Evolutionary conservation across 2,888 invertebrate genomes (phyloP).

Genomic region (Liodrosophila aerea): DNA sequence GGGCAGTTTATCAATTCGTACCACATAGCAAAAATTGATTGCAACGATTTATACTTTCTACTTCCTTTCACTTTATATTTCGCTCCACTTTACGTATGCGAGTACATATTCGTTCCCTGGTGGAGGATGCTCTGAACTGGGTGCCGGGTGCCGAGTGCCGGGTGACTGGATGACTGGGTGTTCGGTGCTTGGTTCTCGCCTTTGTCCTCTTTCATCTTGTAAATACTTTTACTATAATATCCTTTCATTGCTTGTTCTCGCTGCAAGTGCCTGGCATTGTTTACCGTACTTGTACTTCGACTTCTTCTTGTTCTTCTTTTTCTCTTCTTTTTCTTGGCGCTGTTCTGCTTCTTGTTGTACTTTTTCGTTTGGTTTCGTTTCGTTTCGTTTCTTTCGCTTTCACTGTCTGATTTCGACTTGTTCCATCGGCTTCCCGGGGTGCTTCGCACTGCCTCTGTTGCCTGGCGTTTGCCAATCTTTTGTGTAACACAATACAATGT

Average conservation of each 20-base stretch:
- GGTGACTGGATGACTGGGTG: too few species aligned
- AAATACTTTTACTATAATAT: conserved; percentile 77
- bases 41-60: conserved; percentile 79
- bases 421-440: conserved; percentile 33
- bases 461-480: conserved; percentile 61
- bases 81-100: conserved; percentile 19
- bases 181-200: conserved; percentile 18
- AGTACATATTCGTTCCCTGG: conserved; percentile 40
- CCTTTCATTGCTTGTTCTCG: conserved; percentile 74
- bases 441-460: conserved; percentile 18
- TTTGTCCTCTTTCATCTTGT: conserved; percentile 65
- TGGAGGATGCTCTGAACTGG: too few species aligned
- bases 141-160: conserved; percentile 3
- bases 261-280: conserved; percentile 70
- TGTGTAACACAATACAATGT: conserved; percentile 77
- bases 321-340: conserved; percentile 1
- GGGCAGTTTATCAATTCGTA: conserved; percentile 74
- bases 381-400: conserved; percentile 62
- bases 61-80: conserved; percentile 78
- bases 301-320: conserved; percentile 4
- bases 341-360: conserved; percentile 21
- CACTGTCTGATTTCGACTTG: conserved; percentile 47
- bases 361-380: conserved; percentile 36
- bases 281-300: conserved; percentile 36
- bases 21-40: conserved; percentile 78